Base-by-base conservation (phyloP, 2,797 vertebrate species). In the Syngnathus rostellatus region DNA sequence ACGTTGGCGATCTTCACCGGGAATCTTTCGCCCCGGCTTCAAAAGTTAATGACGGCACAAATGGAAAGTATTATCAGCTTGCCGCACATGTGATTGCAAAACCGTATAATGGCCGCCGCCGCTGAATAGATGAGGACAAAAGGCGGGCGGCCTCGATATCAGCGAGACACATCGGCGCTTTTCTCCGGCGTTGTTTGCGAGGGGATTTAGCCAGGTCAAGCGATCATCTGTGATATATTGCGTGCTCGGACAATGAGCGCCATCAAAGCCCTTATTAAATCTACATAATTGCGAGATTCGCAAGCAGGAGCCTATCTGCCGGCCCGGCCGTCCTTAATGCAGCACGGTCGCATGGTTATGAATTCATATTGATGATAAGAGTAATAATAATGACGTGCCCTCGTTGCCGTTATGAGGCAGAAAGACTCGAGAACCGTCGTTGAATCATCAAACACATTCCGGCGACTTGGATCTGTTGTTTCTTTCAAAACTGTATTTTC, bases 401-500 rank as follows among this genome's bases (percentile, higher is more conserved):
- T 59, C 40, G 21, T 57, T 39, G 78, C 66, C 71, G 63, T 77
- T 72, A 69, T 67, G 69, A 57, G 25, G 14, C 25, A 17, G 69
- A 65, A 70, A 68, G 64, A 76, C 75, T 62, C 73, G 62, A 73
- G 66, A 66, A 70, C 79, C 61, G 65, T 76, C 79, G 80, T 63
- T 64, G 69, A 83, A 72, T 77, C 77, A 82, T 82, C 25, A 81
- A 80, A 75, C 78, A 80, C 65, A 77, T 77, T 74, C 72, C 73
- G 78, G 77, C 86, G 80, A 81, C 86, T 80, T 82, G 81, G 77
- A 79, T 81, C 72, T 86, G 81, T 89, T 54, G 10, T 54, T 54
- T 31, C 31, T 31, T 31, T 31, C 21, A 25, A 11, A 51, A 10
- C n/a, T 51, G 50, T 25, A 1, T 54, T 54, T 12, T 25, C 1